Evolutionary conservation across 2,888 invertebrate genomes (phyloP).

Genomic region (Exephanes ischioxanthus): DNA sequence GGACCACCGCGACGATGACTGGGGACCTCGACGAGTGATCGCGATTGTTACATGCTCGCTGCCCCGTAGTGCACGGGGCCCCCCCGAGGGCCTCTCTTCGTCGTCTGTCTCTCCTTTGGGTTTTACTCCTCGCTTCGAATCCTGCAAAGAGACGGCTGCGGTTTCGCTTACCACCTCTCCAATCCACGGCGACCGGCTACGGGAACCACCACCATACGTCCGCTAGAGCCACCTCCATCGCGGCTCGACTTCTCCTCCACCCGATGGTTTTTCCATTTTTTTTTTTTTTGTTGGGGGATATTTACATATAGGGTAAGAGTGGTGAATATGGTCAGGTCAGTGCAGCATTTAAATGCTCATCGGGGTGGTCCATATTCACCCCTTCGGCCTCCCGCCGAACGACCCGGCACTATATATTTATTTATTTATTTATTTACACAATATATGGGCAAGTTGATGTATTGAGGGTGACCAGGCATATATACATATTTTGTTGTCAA

Average conservation of each 20-base stretch:
- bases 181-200: slow-evolving; percentile 38
- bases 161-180: slow-evolving; percentile 62
- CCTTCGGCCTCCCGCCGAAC: no score
- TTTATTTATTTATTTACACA: no score
- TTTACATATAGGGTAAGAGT: not conserved
- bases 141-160: slow-evolving; percentile 47
- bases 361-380: no score
- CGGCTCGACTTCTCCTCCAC: slow-evolving; percentile 55
- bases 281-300: not conserved
- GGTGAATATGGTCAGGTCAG: no score
- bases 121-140: slow-evolving; percentile 18
- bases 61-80: slow-evolving; percentile 31
- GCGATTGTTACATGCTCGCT: slow-evolving; percentile 72
- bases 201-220: slow-evolving; percentile 23
- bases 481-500: not conserved
- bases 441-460: no score
- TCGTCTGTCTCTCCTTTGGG: slow-evolving; percentile 30
- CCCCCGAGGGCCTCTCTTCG: slow-evolving; percentile 38
- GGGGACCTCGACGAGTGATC: slow-evolving; percentile 74
- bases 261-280: slow-evolving; percentile 4
- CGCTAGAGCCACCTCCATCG: slow-evolving; percentile 36
- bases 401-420: no score
- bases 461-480: no score
- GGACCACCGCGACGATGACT: slow-evolving; percentile 73
- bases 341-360: no score